Percentiles rank a stretch among this genome's conserved stretches.
These are phyloP conservation scores for Meda fulgida DNA, from an alignment of 2,797 vertebrate genomes.

Conservation along the genomic window DNA sequence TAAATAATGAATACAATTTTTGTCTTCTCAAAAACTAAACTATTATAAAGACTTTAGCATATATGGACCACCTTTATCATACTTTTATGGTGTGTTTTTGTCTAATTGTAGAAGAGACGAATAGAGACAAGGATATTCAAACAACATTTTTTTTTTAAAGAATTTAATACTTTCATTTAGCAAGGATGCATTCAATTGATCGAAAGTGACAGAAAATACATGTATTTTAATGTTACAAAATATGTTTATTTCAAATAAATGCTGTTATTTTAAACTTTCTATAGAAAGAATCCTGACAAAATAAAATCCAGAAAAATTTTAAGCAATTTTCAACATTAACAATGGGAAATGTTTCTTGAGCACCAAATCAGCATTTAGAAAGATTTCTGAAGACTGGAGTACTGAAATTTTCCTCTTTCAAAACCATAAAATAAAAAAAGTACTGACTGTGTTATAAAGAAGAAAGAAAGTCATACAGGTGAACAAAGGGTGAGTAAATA, in stretches of 20 bases:
- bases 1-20: neutral
- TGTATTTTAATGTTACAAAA: neutral
- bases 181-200: neutral
- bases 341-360: neutral
- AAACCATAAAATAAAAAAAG: too few species aligned
- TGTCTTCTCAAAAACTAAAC: neutral
- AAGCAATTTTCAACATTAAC: neutral
- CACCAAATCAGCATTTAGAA: neutral
- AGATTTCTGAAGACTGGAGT: neutral
- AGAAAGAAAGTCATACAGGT: neutral
- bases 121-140: neutral
- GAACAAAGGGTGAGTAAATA: neutral
- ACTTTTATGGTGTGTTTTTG: neutral
- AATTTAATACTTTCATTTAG: neutral
- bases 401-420: neutral
- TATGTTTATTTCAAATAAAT: neutral
- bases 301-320: too few species aligned
- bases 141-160: neutral
- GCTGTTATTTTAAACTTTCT: neutral
- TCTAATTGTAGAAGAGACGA: neutral
- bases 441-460: neutral
- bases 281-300: too few species aligned
- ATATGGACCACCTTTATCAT: neutral
- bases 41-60: neutral
- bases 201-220: neutral